Evolutionary conservation across 2,113 vertebrate species (phyloP).

Genomic region (Dromas ardeola): DNA sequence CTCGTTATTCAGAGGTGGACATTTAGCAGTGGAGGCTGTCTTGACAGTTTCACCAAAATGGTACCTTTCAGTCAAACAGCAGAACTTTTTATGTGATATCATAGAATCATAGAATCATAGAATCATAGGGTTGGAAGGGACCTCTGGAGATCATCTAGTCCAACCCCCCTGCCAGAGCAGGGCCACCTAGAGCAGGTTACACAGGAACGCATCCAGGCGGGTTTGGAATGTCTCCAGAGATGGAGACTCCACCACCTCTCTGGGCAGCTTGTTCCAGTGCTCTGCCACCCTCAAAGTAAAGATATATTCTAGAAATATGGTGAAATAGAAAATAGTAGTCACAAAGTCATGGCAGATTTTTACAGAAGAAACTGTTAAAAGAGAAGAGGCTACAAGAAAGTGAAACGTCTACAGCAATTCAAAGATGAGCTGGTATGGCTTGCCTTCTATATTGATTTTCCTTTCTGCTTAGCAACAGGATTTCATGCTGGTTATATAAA

Average conservation of each 20-base stretch:
- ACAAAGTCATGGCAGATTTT: neutral
- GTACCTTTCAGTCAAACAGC: neutral
- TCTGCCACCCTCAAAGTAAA: too few species aligned
- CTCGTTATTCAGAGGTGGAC: neutral
- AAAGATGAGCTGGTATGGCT: neutral
- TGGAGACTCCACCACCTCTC: too few species aligned
- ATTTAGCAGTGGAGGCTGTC: neutral
- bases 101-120: too few species aligned
- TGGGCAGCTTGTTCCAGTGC: too few species aligned
- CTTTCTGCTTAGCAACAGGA: slow-evolving; percentile 48
- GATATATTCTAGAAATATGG: neutral
- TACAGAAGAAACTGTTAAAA: neutral
- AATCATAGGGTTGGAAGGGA: too few species aligned
- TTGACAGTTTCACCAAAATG: neutral
- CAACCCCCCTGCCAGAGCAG: too few species aligned
- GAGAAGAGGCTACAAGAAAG: neutral
- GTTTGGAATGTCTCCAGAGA: too few species aligned
- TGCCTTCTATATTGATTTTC: slow-evolving; percentile 31
- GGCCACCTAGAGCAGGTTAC: too few species aligned
- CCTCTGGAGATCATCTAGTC: too few species aligned
- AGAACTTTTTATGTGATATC: neutral
- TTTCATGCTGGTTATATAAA: neutral
- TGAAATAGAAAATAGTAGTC: neutral
- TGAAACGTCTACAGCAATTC: neutral
- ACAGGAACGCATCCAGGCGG: too few species aligned